A percentile compares a stretch with the other conserved stretches of the same genome.
Evolutionary conservation across 2,797 vertebrate genomes (phyloP).

Genomic region (Enteromius argenteus): DNA sequence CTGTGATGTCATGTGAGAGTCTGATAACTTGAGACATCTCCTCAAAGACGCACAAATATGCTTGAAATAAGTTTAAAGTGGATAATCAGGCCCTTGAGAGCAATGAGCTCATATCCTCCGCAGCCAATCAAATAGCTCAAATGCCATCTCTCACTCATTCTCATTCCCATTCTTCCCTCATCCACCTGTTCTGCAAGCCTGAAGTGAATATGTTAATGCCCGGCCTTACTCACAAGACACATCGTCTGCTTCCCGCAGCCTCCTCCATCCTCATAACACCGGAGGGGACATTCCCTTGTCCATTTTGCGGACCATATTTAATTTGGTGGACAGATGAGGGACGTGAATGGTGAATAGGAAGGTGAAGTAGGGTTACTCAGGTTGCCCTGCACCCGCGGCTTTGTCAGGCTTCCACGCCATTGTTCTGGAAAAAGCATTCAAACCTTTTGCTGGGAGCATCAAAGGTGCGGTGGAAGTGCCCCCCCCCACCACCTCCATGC

Average conservation of each 20-base stretch:
- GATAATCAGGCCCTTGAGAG: constrained; percentile 59
- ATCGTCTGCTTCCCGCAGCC: constrained; percentile 25
- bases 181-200: constrained; percentile 59
- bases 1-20: constrained; percentile 22
- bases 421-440: constrained; percentile 66
- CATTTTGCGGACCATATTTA: constrained; percentile 63
- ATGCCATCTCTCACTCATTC: constrained; percentile 30
- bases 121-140: constrained; percentile 45
- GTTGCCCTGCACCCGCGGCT: constrained; percentile 64
- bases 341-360: constrained; percentile 52
- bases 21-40: constrained; percentile 47
- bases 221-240: constrained; percentile 35
- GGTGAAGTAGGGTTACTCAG: constrained; percentile 55
- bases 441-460: constrained; percentile 65
- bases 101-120: constrained; percentile 42
- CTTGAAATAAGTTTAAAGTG: constrained; percentile 52
- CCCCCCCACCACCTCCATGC: constrained; percentile 10
- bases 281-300: constrained; percentile 59
- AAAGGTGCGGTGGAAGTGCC: constrained; percentile 60
- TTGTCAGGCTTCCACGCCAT: constrained; percentile 65
- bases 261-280: constrained; percentile 25
- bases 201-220: constrained; percentile 50
- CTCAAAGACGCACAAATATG: constrained; percentile 58
- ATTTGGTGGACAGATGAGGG: constrained; percentile 61
- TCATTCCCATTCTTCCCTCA: constrained; percentile 37